phyloP scores from a whole-genome alignment of 1,140 invertebrate species.

The Danaus plexippus region DNA sequence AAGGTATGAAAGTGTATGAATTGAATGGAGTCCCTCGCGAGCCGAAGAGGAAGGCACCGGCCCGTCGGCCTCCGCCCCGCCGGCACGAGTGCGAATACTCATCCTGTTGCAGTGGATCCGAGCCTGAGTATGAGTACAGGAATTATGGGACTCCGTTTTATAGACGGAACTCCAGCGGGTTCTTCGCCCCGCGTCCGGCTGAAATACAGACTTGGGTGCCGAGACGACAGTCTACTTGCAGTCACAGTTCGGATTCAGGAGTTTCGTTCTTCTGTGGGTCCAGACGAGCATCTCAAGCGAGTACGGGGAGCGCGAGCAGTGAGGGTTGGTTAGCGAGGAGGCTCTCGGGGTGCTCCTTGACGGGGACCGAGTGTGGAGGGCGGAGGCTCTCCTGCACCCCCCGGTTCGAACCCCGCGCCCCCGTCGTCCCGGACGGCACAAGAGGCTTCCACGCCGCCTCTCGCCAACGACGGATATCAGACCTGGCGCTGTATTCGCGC shows the following conservation, averaged over 20 bases:
- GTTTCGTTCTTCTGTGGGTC: constrained; percentile 74
- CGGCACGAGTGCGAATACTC: constrained; percentile 71
- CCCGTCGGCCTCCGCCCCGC: constrained; percentile 57
- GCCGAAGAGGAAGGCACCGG: constrained; percentile 71
- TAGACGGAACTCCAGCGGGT: constrained; percentile 73
- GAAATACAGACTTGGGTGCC: constrained; percentile 78
- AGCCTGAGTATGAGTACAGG: constrained; percentile 75
- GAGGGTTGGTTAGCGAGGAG: constrained; percentile 71
- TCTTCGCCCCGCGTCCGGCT: constrained; percentile 69
- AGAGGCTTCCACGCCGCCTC: constrained; percentile 79
- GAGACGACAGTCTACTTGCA: constrained; percentile 73
- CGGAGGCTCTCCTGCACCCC: constrained; percentile 68
- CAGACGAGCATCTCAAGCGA: constrained; percentile 71
- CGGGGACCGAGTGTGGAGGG: constrained; percentile 70
- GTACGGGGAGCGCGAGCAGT: constrained; percentile 73
- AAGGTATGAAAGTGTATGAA: constrained; percentile 72
- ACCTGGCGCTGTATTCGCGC: constrained; percentile 69
- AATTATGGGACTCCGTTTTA: constrained; percentile 66
- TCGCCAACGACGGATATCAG: constrained; percentile 68
- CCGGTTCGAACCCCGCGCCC: constrained; percentile 76
- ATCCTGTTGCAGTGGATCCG: constrained; percentile 79
- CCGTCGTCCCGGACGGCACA: constrained; percentile 87
- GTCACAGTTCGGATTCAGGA: constrained; percentile 68
- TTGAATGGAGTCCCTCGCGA: constrained; percentile 73
- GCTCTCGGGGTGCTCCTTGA: constrained; percentile 71